Percentiles rank a stretch among this genome's conserved stretches.
Conservation (phyloP, 1,140 invertebrate genomes). For the Aethina tumida region DNA sequence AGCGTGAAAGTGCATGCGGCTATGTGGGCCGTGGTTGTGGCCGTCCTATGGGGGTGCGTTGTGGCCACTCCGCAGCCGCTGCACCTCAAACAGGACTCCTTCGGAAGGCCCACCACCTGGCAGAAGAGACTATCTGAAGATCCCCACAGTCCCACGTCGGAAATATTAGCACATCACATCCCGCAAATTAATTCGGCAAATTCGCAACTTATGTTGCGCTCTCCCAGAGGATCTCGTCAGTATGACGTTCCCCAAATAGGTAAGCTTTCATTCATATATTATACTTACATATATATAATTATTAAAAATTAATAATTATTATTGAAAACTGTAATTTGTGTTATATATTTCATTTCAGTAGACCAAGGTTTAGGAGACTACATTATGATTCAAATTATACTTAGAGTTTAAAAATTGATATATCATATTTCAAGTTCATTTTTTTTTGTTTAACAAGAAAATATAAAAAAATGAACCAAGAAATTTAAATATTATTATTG, state of each 20-base stretch:
- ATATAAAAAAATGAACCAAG: no score
- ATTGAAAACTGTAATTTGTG: no score
- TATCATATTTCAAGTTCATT: no score
- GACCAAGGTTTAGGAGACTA: no score
- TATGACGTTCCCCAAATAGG: slow-evolving; percentile 63
- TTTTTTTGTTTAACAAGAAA: no score
- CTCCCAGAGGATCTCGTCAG: slow-evolving; percentile 49
- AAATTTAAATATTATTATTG: no score
- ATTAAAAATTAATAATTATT: no score
- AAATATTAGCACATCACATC: slow-evolving; percentile 18
- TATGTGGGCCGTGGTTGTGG: slow-evolving; percentile 34
- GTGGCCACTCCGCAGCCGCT: slow-evolving; percentile 33
- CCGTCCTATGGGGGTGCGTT: slow-evolving; percentile 34
- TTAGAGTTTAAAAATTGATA: no score
- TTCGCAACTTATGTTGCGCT: slow-evolving; percentile 51
- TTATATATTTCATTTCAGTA: no score
- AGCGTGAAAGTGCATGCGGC: slow-evolving; percentile 26
- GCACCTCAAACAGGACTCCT: slow-evolving; percentile 26
- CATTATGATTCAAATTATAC: no score
- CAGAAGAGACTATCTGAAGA: slow-evolving; percentile 24
- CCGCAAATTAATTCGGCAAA: slow-evolving; percentile 17
- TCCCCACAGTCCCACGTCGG: slow-evolving; percentile 10
- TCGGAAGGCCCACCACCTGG: slow-evolving; percentile 23
- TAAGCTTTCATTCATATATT: slow-evolving; percentile 41
- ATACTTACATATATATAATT: no score